Evolutionary conservation across 2,888 invertebrate genomes (phyloP), one percentile per base, ranked within the genome.

Genomic region (Dromius quadrimaculatus): DNA sequence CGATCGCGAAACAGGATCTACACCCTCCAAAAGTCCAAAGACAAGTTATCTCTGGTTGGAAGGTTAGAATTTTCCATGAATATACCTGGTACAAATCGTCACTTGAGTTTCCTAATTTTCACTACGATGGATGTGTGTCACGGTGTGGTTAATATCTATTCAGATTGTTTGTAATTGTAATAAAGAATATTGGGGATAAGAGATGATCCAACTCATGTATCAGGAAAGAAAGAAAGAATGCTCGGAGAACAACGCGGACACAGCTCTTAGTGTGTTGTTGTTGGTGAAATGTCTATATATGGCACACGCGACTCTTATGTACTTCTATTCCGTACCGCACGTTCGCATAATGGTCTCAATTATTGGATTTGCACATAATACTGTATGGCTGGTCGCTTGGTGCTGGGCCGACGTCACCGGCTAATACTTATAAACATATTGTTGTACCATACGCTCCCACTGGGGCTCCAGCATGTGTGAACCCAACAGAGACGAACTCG

Each of bases 331-430:
- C 38, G n/a, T 8, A 17, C 36, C 34, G 19, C 36, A 36, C 36
- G 43, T 20, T 43, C 45, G 59, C 54, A 79, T 79, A 78, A 79
- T 77, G 77, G 78, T 79, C 77, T 77, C 78, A 79, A 79, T 79
- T 79, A 79, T 79, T 78, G 78, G 78, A 80, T 79, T 79, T 80
- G 79, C 80, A 80, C 80, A 79, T 80, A 80, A 79, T 80, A 76
- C 77, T 79, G 74, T 74, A 75, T 74, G 76, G 74, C 74, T 72
- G 74, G 75, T 72, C 76, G 75, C 71, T 72, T 75, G 73, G 75
- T 13, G 11, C 41, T 43, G 32, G 34, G n/a, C 36, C 65, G 54
- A 66, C 65, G 65, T 66, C 66, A 66, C 66, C 57, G 22, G 43
- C 66, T 66, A 66, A 66, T 66, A 66, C 57, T 57, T 66, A 57